Percentiles rank a stretch among this genome's conserved stretches.
These are phyloP conservation scores for Zygothrica quintamaculata DNA, from an alignment of 2,888 invertebrate genomes.

Conservation along the genomic window DNA sequence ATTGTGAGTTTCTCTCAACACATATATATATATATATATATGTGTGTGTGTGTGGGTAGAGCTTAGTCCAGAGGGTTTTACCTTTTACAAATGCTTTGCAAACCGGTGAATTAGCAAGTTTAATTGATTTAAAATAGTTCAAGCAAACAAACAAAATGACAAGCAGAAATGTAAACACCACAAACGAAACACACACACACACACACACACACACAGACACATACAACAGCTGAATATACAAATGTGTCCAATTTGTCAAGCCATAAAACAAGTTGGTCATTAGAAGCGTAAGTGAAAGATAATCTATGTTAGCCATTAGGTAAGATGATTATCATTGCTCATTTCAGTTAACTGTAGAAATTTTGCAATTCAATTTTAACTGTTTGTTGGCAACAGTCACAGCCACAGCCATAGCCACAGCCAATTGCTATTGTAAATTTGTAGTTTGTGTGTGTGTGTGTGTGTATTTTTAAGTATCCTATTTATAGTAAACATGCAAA, in stretches of 20 bases:
- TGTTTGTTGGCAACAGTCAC: no score
- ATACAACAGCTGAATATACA: not conserved
- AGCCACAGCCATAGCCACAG: no score
- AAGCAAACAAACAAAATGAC: constrained; percentile 25
- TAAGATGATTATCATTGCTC: constrained; percentile 25
- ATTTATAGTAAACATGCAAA: no score
- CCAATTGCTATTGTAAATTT: no score
- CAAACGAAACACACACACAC: not conserved
- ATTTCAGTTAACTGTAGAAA: constrained; percentile 4
- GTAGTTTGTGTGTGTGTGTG: no score
- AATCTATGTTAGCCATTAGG: constrained; percentile 36
- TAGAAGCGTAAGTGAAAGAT: constrained; percentile 26
- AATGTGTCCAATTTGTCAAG: constrained; percentile 35
- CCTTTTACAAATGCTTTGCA: constrained; percentile 30
- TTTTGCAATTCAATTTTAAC: no score
- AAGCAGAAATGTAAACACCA: constrained; percentile 1
- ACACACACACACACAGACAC: not conserved
- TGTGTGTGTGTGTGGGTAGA: constrained; percentile 1
- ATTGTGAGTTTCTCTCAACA: constrained; percentile 2
- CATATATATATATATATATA: not conserved
- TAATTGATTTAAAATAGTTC: constrained; percentile 54
- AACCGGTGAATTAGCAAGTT: constrained; percentile 38
- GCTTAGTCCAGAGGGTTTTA: constrained; percentile 48
- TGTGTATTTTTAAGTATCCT: no score
- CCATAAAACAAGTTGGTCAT: constrained; percentile 44